These are phyloP conservation scores for Alethe diademata DNA, from an alignment of 2,113 vertebrate genomes.

Conservation along the genomic window DNA sequence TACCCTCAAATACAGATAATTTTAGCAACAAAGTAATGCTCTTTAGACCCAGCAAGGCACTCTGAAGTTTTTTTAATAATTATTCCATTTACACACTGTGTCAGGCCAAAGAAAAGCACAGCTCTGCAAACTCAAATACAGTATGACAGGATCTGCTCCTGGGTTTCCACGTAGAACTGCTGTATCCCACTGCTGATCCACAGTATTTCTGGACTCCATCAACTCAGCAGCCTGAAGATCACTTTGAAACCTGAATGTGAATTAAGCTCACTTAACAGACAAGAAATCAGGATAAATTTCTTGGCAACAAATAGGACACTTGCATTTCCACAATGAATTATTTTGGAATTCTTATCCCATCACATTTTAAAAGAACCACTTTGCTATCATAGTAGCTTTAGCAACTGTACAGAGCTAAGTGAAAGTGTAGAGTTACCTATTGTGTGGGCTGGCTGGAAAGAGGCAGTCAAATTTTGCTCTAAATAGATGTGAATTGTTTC, in stretches of 20 bases:
- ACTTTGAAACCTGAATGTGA: neutral
- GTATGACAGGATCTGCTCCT: neutral
- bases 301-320: neutral
- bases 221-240: neutral
- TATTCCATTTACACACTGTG: neutral
- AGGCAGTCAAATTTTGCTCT: neutral
- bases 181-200: neutral
- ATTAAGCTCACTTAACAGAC: neutral
- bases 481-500: neutral
- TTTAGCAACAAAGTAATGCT: neutral
- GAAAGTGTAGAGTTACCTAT: neutral
- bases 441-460: neutral
- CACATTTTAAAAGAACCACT: neutral
- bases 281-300: neutral
- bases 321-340: neutral
- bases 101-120: neutral
- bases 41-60: neutral
- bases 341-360: neutral
- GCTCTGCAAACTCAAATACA: neutral
- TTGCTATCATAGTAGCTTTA: neutral
- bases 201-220: neutral
- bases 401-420: neutral
- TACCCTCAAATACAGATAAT: neutral
- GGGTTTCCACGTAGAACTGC: neutral
- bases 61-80: neutral